Evolutionary conservation across 1,140 invertebrate species (phyloP).

Genomic region (Anoplolepis gracilipes): DNA sequence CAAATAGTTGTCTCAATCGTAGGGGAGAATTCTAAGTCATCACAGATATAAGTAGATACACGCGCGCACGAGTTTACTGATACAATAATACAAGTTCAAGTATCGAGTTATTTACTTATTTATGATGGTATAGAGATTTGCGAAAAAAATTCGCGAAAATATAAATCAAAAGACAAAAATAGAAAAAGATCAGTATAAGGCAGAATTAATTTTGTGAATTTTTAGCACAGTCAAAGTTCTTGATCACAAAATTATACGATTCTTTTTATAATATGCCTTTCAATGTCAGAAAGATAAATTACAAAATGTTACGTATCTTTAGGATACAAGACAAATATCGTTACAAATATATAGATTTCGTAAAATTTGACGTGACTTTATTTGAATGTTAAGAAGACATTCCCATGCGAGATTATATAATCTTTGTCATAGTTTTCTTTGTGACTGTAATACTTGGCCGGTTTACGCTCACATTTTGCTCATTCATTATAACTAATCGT

Average conservation of each 20-base stretch:
- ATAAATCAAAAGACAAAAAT: background rate
- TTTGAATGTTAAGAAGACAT: background rate
- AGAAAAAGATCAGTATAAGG: background rate
- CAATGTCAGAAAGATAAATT: background rate
- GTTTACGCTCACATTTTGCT: background rate
- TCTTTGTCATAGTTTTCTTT: background rate
- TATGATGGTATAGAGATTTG: background rate
- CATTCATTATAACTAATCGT: background rate
- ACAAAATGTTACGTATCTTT: too few relatives aligned
- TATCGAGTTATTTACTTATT: background rate
- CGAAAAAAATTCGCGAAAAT: background rate
- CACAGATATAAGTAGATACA: constrained; percentile 12
- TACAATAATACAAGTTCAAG: background rate
- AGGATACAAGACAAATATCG: background rate
- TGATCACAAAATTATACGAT: background rate
- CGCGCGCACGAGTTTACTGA: background rate
- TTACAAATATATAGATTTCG: background rate
- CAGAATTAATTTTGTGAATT: background rate
- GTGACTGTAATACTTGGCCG: background rate
- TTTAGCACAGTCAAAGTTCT: background rate
- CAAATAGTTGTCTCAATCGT: background rate
- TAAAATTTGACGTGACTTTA: too few relatives aligned
- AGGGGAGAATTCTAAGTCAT: constrained; percentile 2
- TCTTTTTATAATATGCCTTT: background rate
- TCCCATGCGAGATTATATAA: background rate